These are phyloP conservation scores for Cheilosia scutellata DNA, from an alignment of 2,888 invertebrate species.

Conservation along the genomic window DNA sequence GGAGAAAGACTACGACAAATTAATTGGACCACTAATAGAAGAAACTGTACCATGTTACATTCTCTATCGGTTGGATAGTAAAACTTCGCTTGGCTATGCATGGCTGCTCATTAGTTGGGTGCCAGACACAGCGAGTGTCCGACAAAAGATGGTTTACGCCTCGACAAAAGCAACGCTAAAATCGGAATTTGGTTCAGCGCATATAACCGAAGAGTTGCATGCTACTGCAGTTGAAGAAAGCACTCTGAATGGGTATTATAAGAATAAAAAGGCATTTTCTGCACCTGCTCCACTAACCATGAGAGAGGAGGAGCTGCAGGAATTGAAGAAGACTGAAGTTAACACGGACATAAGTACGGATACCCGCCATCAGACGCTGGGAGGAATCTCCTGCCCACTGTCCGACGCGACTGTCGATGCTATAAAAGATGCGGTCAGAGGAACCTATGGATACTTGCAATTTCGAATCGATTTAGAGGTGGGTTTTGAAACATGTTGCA, in stretches of 20 bases:
- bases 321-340: slow-evolving; percentile 89
- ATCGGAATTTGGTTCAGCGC: slow-evolving; percentile 96
- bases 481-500: not conserved
- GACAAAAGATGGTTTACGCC: slow-evolving; percentile 97
- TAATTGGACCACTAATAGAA: slow-evolving; percentile 89
- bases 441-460: slow-evolving; percentile 95
- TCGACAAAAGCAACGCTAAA: slow-evolving; percentile 99
- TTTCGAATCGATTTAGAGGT: slow-evolving; percentile 91
- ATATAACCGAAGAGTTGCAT: slow-evolving; percentile 97
- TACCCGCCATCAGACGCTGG: slow-evolving; percentile 94
- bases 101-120: slow-evolving; percentile 98
- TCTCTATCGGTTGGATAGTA: slow-evolving; percentile 92
- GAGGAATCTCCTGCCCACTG: slow-evolving; percentile 96
- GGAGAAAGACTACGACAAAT: slow-evolving; percentile 94
- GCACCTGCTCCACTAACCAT: slow-evolving; percentile 96
- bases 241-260: slow-evolving; percentile 91
- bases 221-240: slow-evolving; percentile 94
- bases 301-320: slow-evolving; percentile 93
- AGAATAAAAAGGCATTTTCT: slow-evolving; percentile 90
- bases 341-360: slow-evolving; percentile 92
- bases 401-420: slow-evolving; percentile 91
- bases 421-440: slow-evolving; percentile 89
- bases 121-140: slow-evolving; percentile 94
- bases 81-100: slow-evolving; percentile 92
- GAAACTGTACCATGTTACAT: slow-evolving; percentile 96